phyloP scores from a whole-genome alignment of 2,888 invertebrate species.

The Melieria picta region DNA sequence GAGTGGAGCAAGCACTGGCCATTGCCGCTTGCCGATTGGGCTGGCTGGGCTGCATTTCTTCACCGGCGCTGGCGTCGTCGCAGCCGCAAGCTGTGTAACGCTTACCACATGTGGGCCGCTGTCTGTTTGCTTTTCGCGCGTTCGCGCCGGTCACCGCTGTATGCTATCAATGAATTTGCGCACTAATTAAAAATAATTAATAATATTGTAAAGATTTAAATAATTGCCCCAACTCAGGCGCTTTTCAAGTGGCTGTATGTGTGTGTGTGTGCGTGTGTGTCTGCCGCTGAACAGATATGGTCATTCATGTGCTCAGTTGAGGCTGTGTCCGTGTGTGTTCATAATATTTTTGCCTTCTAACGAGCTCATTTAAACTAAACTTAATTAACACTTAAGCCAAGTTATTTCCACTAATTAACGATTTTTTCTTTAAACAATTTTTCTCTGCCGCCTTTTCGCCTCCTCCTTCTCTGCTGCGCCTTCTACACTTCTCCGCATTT shows the following conservation, averaged over 20 bases:
- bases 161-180: slow-evolving; percentile 36
- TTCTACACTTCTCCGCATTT: slow-evolving; percentile 25
- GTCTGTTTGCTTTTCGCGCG: not conserved
- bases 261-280: slow-evolving; percentile 9
- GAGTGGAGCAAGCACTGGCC: not conserved
- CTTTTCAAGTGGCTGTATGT: not conserved
- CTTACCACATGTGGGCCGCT: slow-evolving; percentile 13
- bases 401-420: slow-evolving; percentile 53
- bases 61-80: not conserved
- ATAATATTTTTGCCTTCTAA: slow-evolving; percentile 42
- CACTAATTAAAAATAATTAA: slow-evolving; percentile 43
- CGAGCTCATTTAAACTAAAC: slow-evolving; percentile 46
- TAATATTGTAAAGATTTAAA: slow-evolving; percentile 42
- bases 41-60: not conserved
- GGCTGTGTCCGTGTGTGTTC: slow-evolving; percentile 2
- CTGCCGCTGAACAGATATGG: slow-evolving; percentile 11
- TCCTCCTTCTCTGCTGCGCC: slow-evolving; percentile 36
- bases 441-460: slow-evolving; percentile 12
- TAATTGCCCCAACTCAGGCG: slow-evolving; percentile 30
- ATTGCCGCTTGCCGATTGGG: not conserved
- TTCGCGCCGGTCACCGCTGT: slow-evolving; percentile 1
- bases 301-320: slow-evolving; percentile 28
- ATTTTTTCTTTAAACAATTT: slow-evolving; percentile 46
- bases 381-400: slow-evolving; percentile 53
- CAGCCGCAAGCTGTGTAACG: not conserved